Percentiles rank a stretch among this genome's conserved stretches.
phyloP scores from a whole-genome alignment of 2,888 invertebrate genomes.

The Podotricha telesiphe region DNA sequence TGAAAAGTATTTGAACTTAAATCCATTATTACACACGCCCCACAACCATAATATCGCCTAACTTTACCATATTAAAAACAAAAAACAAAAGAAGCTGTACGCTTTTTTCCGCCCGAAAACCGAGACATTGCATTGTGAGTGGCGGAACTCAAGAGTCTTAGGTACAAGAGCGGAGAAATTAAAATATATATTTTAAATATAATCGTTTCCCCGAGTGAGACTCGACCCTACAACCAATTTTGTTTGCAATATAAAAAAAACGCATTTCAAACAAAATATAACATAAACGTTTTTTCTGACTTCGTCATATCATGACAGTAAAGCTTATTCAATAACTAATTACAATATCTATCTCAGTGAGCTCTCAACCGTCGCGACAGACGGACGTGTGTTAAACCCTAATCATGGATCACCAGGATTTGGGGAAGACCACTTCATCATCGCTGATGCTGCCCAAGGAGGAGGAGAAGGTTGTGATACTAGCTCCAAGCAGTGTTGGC shows the following conservation, averaged over 20 bases:
- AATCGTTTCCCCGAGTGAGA: not conserved
- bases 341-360: slow-evolving; percentile 3
- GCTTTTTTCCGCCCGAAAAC: not conserved
- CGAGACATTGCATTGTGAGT: not conserved
- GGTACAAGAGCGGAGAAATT: too few species aligned
- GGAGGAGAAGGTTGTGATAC: slow-evolving; percentile 56
- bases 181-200: not conserved
- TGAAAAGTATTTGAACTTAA: too few species aligned
- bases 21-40: too few species aligned
- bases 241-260: too few species aligned
- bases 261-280: too few species aligned
- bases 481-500: slow-evolving; percentile 55
- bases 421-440: slow-evolving; percentile 48
- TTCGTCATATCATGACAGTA: not conserved
- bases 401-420: slow-evolving; percentile 47
- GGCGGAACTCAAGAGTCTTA: not conserved
- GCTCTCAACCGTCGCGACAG: not conserved
- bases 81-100: too few species aligned
- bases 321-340: not conserved
- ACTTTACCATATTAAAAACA: too few species aligned
- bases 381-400: not conserved
- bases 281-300: too few species aligned
- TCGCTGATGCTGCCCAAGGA: slow-evolving; percentile 50
- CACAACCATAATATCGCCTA: too few species aligned
- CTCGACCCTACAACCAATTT: not conserved